Base-by-base conservation (phyloP, 2,113 vertebrate genomes). In the Nansenia antarctica region DNA sequence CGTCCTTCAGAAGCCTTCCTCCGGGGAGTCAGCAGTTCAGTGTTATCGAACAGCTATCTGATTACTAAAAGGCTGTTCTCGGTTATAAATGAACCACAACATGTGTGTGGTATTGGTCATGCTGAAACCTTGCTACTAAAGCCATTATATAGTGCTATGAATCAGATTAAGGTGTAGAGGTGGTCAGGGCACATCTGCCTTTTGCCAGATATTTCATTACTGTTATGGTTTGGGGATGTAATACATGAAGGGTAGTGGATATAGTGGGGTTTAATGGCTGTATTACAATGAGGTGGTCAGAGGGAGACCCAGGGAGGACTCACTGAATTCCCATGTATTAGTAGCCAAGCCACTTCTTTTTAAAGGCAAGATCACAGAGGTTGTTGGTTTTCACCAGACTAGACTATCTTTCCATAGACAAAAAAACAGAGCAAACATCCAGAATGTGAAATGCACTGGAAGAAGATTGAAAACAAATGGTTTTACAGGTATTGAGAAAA, bases 51-150 rank as follows among this genome's bases (percentile, higher is more conserved):
- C 82, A 72, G 39, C 86, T 86, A 90, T 89, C 86, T 88, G 89
- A 89, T 89, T 85, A 88, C 87, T 84, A 81, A 89, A 86, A 86
- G 85, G 81, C 83, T 82, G 82, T 85, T 82, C 72, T 70, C 55
- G 27, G 81, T 87, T 83, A 87, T 78, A 88, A 83, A 90, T 84
- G 86, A 85, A 84, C 69, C 22, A 3, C 78, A 77, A 88, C 81
- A 82, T 72, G 74, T 74, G 82, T 81, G 80, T 77, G 82, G 59
- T 81, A 35, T 76, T n/a, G 68, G 74, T 24, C 54, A 54, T 20
- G 22, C 45, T 37, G 35, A 37, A 11, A 37, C 11, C 5, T 37
- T 4, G 35, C 5, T n/a, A 5, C 4, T 70, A 74, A 78, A 84
- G 65, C 66, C 79, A 82, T 82, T 81, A 85, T 29, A 24, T 76